A percentile compares a stretch with the other conserved stretches of the same genome.
Evolutionary conservation across 1,140 invertebrate genomes (phyloP).

Genomic region (Elymnias hypermnestra): DNA sequence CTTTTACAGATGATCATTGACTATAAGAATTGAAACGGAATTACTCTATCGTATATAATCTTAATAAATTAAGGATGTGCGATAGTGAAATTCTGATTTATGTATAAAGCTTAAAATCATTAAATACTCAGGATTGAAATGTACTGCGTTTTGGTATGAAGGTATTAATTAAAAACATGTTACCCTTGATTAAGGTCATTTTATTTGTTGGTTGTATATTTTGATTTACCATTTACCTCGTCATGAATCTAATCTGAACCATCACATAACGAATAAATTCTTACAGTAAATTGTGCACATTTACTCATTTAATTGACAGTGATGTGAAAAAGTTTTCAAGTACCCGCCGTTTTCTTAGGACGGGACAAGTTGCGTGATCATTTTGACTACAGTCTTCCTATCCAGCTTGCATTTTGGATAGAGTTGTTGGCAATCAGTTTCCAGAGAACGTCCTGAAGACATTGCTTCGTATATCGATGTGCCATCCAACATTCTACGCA

Average conservation of each 20-base stretch:
- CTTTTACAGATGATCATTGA: background rate
- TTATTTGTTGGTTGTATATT: too few relatives aligned
- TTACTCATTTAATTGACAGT: background rate
- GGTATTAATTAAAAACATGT: too few relatives aligned
- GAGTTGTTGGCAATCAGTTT: constrained; percentile 77
- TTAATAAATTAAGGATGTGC: too few relatives aligned
- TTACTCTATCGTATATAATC: background rate
- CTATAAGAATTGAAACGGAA: background rate
- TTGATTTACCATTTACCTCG: too few relatives aligned
- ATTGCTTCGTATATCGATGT: constrained; percentile 86
- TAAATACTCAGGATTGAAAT: background rate
- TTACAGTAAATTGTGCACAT: too few relatives aligned
- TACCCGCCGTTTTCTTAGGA: constrained; percentile 7
- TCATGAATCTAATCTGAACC: too few relatives aligned
- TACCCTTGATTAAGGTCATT: too few relatives aligned
- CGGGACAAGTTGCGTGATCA: constrained; percentile 78
- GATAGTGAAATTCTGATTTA: background rate
- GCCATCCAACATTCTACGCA: constrained; percentile 84
- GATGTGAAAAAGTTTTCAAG: background rate
- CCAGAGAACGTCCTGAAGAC: constrained; percentile 78
- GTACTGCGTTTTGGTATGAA: constrained; percentile 1
- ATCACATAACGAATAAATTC: too few relatives aligned
- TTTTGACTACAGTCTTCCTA: constrained; percentile 79
- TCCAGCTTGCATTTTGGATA: constrained; percentile 81
- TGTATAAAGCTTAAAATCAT: background rate